Evolutionary conservation across 2,113 vertebrate genomes (phyloP).

Genomic region (Eretmochelys imbricata): DNA sequence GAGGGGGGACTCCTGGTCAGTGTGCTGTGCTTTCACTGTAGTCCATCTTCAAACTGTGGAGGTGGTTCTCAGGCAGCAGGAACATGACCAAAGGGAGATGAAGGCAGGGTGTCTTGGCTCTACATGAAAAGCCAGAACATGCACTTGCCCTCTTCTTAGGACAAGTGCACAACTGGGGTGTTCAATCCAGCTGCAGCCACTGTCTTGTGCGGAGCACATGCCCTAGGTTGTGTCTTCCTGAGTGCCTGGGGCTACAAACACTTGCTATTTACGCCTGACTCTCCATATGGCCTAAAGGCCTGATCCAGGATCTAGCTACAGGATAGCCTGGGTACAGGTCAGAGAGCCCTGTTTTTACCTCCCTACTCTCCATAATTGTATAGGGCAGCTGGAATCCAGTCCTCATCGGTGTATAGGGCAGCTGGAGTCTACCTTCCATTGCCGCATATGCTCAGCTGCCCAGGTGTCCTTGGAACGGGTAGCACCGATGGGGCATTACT

Average conservation of each 20-base stretch:
- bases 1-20: not conserved
- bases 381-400: not conserved
- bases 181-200: not conserved
- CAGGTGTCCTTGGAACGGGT: not conserved
- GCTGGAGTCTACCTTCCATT: not conserved
- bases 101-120: not conserved
- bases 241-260: accelerated
- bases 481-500: not conserved
- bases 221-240: accelerated
- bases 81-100: not conserved
- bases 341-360: not conserved
- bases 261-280: not conserved
- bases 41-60: not conserved
- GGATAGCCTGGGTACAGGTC: accelerated
- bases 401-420: not conserved
- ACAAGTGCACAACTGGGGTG: not conserved
- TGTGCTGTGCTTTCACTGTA: not conserved
- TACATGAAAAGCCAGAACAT: not conserved
- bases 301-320: accelerated
- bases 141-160: not conserved
- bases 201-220: not conserved
- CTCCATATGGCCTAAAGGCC: not conserved
- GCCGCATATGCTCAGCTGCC: accelerated
- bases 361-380: not conserved
- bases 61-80: not conserved